Evolutionary conservation across 2,797 vertebrate genomes (phyloP).

Genomic region (Epinephelus awoara): DNA sequence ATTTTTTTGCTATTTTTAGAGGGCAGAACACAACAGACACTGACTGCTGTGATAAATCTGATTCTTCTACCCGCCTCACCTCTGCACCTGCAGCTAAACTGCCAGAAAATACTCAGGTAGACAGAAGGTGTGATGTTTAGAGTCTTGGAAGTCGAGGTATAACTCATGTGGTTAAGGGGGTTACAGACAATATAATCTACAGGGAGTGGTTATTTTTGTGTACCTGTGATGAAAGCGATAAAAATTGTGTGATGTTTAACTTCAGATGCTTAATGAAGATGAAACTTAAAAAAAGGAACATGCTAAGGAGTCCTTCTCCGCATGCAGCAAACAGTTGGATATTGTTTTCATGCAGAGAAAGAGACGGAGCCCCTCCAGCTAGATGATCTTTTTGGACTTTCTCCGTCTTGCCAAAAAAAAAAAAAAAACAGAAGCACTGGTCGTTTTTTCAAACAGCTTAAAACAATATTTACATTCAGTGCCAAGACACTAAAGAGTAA

Average conservation of each 20-base stretch:
- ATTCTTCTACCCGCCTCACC: neutral
- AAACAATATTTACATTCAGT: slow-evolving; percentile 34
- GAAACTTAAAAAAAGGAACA: neutral
- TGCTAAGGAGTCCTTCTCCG: slow-evolving; percentile 26
- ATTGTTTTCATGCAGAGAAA: slow-evolving; percentile 51
- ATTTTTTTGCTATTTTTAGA: slow-evolving; percentile 25
- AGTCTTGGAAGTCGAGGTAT: neutral
- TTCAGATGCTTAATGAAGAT: slow-evolving; percentile 21
- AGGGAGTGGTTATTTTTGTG: neutral
- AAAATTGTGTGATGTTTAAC: slow-evolving; percentile 11
- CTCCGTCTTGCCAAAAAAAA: neutral
- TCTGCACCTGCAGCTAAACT: slow-evolving; percentile 14
- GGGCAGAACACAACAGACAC: slow-evolving; percentile 32
- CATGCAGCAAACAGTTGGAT: slow-evolving; percentile 50
- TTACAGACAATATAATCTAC: neutral
- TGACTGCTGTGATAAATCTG: slow-evolving; percentile 32
- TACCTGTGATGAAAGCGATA: neutral
- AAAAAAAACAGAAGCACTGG: neutral
- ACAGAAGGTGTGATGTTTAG: neutral
- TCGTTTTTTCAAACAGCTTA: slow-evolving; percentile 42
- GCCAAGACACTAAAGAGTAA: slow-evolving; percentile 1
- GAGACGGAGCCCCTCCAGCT: slow-evolving; percentile 36
- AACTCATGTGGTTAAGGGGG: neutral
- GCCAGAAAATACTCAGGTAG: neutral
- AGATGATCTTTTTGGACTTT: slow-evolving; percentile 30